phyloP scores from a whole-genome alignment of 2,888 invertebrate genomes.

The Actias luna region DNA sequence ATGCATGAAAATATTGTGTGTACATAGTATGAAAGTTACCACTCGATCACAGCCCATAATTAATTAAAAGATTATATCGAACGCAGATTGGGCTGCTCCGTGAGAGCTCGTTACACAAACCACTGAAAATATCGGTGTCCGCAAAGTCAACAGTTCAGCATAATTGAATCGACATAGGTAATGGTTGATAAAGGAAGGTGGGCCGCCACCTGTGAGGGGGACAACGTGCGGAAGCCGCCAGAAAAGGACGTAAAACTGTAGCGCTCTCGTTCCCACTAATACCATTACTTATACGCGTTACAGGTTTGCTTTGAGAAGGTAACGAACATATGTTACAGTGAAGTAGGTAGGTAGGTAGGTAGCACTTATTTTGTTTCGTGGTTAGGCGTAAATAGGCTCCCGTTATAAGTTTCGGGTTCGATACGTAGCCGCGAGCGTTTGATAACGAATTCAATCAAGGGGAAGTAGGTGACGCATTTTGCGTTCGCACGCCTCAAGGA shows the following conservation, averaged over 20 bases:
- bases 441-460: slow-evolving; percentile 65
- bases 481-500: slow-evolving; percentile 17
- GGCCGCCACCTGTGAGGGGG: slow-evolving; percentile 42
- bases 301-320: slow-evolving; percentile 43
- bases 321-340: slow-evolving; percentile 43
- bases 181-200: slow-evolving; percentile 49
- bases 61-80: slow-evolving; percentile 52
- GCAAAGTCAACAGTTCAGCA: slow-evolving; percentile 64
- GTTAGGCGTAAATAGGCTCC: slow-evolving; percentile 50
- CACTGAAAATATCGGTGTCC: slow-evolving; percentile 54
- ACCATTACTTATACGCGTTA: slow-evolving; percentile 38
- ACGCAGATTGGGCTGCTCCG: slow-evolving; percentile 33
- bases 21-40: slow-evolving; percentile 15
- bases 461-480: slow-evolving; percentile 27
- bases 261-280: slow-evolving; percentile 42
- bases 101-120: slow-evolving; percentile 32
- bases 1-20: slow-evolving; percentile 26
- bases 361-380: slow-evolving; percentile 53
- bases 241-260: slow-evolving; percentile 15
- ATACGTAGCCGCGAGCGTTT: slow-evolving; percentile 47
- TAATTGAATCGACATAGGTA: slow-evolving; percentile 68
- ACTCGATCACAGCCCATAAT: slow-evolving; percentile 25
- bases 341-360: background rate
- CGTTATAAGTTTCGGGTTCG: slow-evolving; percentile 52
- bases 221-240: slow-evolving; percentile 43